Base-by-base conservation (phyloP, 2,888 invertebrate genomes). In the Blastobasis adustella region DNA sequence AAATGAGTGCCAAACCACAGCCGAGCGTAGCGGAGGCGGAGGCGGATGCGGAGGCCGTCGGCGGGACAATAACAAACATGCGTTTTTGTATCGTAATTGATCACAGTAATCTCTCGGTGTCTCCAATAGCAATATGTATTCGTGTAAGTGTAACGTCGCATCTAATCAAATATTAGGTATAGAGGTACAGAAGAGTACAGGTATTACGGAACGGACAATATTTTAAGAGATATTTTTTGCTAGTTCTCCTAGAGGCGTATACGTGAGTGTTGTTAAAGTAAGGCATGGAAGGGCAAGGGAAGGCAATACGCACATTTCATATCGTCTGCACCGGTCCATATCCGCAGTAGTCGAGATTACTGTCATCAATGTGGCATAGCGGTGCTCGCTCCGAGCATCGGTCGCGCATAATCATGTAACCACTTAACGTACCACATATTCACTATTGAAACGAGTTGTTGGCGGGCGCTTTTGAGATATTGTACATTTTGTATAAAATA, bases 401-500 rank as follows among this genome's bases (percentile, higher is more conserved):
- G 57, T 60, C 58, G 60, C 49, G 62, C 66, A 64, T 68, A 67
- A 59, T 67, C 73, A 58, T 43, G 36, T 70, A 73, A 76, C 70
- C 71, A 42, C 37, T n/a, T 65, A 71, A 68, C 69, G 68, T 66
- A 60, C 63, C 63, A 73, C 67, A 76, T 67, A 69, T 65, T 74
- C 65, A 69, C 63, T 66, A 66, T 63, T 65, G 60, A 59, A 63
- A 62, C 60, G 62, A 61, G 62, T 65, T 66, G 69, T 70, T 73
- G 70, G 73, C 62, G 65, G 73, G 75, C 73, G 85, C 81, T 82
- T 86, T 84, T 83, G 80, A 82, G 73, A 81, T 76, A 76, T 77
- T 87, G 85, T 86, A 86, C 79, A 86, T 86, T 87, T 82, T 86
- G 85, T 87, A 86, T 79, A 85, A 83, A 42, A 84, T 77, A 79